phyloP scores from a whole-genome alignment of 1,140 invertebrate genomes.

The Dinothrombium tinctorium region DNA sequence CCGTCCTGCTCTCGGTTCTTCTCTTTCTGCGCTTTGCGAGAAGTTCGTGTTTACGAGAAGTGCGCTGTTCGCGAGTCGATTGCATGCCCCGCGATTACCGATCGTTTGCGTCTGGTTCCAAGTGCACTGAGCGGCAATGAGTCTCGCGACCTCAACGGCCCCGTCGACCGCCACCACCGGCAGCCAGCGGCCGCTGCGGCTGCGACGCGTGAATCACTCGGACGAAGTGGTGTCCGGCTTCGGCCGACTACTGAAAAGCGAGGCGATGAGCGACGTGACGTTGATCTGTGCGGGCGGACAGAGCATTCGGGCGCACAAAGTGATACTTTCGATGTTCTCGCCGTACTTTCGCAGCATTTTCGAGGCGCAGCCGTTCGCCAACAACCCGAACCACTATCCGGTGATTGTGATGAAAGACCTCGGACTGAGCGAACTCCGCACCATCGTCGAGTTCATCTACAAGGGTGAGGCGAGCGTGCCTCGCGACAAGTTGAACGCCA shows the following conservation, averaged over 20 bases:
- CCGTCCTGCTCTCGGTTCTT: too few species aligned
- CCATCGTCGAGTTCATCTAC: slow-evolving; percentile 33
- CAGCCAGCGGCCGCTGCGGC: background rate
- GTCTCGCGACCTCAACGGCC: background rate
- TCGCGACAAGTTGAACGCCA: slow-evolving; percentile 1
- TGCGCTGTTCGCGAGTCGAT: too few species aligned
- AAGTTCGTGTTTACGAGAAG: too few species aligned
- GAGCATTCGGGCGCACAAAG: slow-evolving; percentile 9
- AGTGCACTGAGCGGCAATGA: background rate
- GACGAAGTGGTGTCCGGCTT: slow-evolving; percentile 2
- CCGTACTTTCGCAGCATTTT: slow-evolving; percentile 11
- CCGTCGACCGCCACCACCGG: background rate
- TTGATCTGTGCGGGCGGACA: slow-evolving; percentile 2
- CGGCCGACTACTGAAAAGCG: background rate
- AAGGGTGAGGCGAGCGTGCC: slow-evolving; percentile 29
- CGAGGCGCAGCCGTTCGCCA: slow-evolving; percentile 5
- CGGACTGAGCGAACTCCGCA: slow-evolving; percentile 29
- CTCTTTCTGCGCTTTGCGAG: too few species aligned
- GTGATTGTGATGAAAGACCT: slow-evolving; percentile 30
- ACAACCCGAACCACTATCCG: slow-evolving; percentile 18
- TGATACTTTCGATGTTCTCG: slow-evolving; percentile 9
- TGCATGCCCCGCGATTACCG: background rate
- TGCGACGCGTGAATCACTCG: background rate
- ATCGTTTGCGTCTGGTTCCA: too few species aligned
- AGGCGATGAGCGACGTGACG: slow-evolving; percentile 5